phyloP scores from a whole-genome alignment of 2,888 invertebrate species.

The Mayetiola destructor region DNA sequence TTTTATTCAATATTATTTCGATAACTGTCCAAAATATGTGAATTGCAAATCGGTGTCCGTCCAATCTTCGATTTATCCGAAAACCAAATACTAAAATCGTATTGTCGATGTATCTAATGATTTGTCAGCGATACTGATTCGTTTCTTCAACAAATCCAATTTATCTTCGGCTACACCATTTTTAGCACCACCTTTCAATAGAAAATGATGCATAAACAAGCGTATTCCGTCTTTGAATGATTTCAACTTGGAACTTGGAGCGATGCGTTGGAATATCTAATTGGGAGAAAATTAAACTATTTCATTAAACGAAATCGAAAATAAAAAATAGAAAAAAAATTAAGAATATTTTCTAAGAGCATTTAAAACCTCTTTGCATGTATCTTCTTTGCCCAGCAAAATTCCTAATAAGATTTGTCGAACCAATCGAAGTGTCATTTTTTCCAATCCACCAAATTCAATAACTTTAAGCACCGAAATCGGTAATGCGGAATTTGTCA shows the following conservation, averaged over 20 bases:
- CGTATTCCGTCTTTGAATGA: slow-evolving; percentile 69
- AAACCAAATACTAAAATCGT: slow-evolving; percentile 10
- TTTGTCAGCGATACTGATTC: slow-evolving; percentile 51
- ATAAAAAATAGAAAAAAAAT: background rate
- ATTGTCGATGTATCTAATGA: slow-evolving; percentile 38
- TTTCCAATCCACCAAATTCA: slow-evolving; percentile 73
- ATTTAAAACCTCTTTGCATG: slow-evolving; percentile 23
- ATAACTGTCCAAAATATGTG: no score
- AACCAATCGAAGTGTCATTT: slow-evolving; percentile 61
- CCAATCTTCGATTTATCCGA: no score
- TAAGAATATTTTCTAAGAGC: background rate
- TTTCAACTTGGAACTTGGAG: slow-evolving; percentile 56
- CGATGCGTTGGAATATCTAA: slow-evolving; percentile 54
- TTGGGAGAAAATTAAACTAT: slow-evolving; percentile 1
- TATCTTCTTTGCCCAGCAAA: slow-evolving; percentile 47
- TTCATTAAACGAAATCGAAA: slow-evolving; percentile 23
- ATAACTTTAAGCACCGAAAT: slow-evolving; percentile 74
- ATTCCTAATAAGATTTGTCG: slow-evolving; percentile 61
- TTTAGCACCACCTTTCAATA: slow-evolving; percentile 44
- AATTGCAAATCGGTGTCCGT: no score
- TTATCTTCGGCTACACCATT: slow-evolving; percentile 33
- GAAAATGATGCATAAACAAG: slow-evolving; percentile 75
- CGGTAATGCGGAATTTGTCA: slow-evolving; percentile 60
- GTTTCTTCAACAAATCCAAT: slow-evolving; percentile 37
- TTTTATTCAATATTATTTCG: no score